phyloP scores from a whole-genome alignment of 2,113 vertebrate species.

The Calypte anna region DNA sequence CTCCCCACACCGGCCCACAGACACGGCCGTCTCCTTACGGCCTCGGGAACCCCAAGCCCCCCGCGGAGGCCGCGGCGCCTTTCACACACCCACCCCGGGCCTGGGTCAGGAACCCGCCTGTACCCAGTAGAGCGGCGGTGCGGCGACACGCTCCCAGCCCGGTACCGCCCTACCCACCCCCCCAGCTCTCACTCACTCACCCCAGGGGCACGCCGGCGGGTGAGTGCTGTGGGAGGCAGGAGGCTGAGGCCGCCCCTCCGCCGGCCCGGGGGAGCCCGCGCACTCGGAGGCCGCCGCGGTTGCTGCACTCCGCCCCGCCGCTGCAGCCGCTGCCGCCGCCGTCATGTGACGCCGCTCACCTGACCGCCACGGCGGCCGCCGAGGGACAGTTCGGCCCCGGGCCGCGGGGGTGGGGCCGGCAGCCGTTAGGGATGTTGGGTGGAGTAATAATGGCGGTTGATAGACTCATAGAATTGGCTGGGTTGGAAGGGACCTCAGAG shows the following conservation, averaged over 20 bases:
- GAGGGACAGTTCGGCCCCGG: neutral
- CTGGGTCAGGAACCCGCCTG: too few relatives aligned
- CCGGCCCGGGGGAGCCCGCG: neutral
- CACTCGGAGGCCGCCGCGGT: neutral
- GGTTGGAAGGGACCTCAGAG: too few relatives aligned
- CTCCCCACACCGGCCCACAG: neutral
- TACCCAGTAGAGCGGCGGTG: neutral
- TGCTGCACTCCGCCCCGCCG: too few relatives aligned
- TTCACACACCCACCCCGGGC: too few relatives aligned
- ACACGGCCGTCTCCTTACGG: neutral
- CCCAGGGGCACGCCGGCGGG: neutral
- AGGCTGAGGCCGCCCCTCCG: neutral
- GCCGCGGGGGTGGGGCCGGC: too few relatives aligned
- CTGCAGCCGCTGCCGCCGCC: neutral
- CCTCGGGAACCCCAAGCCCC: neutral
- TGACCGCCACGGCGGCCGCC: conserved; percentile 29
- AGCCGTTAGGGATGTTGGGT: too few relatives aligned
- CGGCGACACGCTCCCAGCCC: too few relatives aligned
- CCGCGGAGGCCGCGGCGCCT: neutral
- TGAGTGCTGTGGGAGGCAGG: neutral
- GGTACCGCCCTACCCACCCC: too few relatives aligned
- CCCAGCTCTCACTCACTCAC: neutral
- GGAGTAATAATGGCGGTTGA: too few relatives aligned
- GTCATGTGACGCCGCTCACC: conserved; percentile 35
- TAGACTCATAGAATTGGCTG: too few relatives aligned